Evolutionary conservation across 2,888 invertebrate genomes (phyloP), one percentile per base, ranked within the genome.

Genomic region (Acrobasis suavella): DNA sequence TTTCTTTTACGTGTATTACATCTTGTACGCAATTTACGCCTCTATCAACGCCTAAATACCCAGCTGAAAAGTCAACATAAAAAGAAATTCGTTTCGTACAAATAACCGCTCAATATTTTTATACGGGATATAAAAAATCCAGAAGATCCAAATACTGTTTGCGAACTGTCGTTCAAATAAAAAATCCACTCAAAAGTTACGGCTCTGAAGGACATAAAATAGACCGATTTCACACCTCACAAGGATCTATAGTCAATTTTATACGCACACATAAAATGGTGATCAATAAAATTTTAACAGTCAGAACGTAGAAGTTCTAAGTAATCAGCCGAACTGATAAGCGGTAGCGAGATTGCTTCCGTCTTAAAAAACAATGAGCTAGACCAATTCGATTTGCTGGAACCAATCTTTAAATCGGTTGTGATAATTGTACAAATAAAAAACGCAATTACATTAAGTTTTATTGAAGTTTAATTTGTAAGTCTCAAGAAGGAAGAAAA

Each of bases 231-330:
- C 83, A 86, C 90, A 89, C 87, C 85, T 89, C 82, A 72, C 82
- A 79, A 82, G 81, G 76, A 81, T 78, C 81, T 76, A 78, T 79
- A 83, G 77, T 74, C 77, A 80, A 83, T 86, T 87, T 89, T 89
- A 88, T 89, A 83, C 74, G 80, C 70, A 69, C 70, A 69, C 84
- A 78, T 90, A 89, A 90, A 89, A 86, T 68, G 77, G 76, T 72
- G 79, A 83, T 81, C 88, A 85, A 90, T 90, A 90, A 90, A 87
- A 85, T 72, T 85, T 89, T 88, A 86, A 89, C 82, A 77, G 79
- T 72, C 71, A 78, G 70, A 77, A 78, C 77, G 79, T 72, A 71
- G 73, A 68, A 75, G 78, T 73, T 74, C 74, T 73, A 67, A 72
- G 69, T 42, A 52, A 64, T 60, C 59, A 9, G n/a, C 38, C 38